phyloP scores from a whole-genome alignment of 2,888 invertebrate species.

The Pemphredon lugubris region DNA sequence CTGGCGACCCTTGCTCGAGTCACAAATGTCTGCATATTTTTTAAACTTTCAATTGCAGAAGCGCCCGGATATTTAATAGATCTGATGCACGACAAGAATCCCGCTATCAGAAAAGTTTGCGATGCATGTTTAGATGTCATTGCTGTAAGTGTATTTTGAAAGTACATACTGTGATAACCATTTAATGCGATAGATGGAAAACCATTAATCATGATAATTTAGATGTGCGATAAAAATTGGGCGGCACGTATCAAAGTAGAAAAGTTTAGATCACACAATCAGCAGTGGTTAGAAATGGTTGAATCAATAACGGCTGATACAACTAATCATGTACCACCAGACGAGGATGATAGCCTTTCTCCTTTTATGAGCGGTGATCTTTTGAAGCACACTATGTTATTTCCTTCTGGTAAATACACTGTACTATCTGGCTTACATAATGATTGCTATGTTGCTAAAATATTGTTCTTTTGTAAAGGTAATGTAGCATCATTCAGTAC shows the following conservation, averaged over 20 bases:
- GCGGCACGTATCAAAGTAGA: constrained; percentile 95
- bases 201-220: constrained; percentile 23
- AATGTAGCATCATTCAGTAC: constrained; percentile 69
- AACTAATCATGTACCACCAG: constrained; percentile 81
- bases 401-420: constrained; percentile 79
- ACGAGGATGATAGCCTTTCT: constrained; percentile 86
- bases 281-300: constrained; percentile 99
- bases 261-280: constrained; percentile 98
- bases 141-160: constrained; percentile 84
- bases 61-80: constrained; percentile 98
- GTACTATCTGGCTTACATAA: constrained; percentile 1
- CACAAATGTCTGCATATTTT: too few species aligned
- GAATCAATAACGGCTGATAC: constrained; percentile 86
- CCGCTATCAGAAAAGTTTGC: constrained; percentile 95
- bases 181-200: constrained; percentile 8
- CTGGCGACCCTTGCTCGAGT: too few species aligned
- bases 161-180: constrained; percentile 7
- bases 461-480: constrained; percentile 55
- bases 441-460: constrained; percentile 7
- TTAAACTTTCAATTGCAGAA: constrained; percentile 87
- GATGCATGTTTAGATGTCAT: constrained; percentile 97
- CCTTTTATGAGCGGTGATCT: constrained; percentile 90
- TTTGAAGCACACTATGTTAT: constrained; percentile 84
- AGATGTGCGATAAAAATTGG: constrained; percentile 94
- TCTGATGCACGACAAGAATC: constrained; percentile 98